Conservation (phyloP, 2,797 vertebrate genomes). For the Coregonus ussuriensis region DNA sequence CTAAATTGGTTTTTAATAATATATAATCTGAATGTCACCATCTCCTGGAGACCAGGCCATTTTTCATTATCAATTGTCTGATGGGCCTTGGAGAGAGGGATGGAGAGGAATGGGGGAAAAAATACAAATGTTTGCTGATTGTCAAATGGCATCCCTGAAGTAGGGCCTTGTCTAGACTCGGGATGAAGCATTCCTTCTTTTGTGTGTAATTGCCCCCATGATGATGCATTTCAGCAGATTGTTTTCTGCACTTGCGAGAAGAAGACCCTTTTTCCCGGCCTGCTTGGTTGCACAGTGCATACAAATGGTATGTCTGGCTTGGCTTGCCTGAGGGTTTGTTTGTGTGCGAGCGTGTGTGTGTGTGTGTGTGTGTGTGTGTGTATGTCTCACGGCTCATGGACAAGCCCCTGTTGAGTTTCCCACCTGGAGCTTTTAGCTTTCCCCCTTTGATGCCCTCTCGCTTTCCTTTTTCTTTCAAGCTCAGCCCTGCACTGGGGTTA, state of each 20-base stretch:
- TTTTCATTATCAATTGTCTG: constrained; percentile 53
- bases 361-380: constrained; percentile 12
- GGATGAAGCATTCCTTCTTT: constrained; percentile 70
- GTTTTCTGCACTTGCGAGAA: constrained; percentile 68
- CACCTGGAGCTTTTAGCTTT: constrained; percentile 55
- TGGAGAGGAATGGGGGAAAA: constrained; percentile 29
- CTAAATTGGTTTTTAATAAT: constrained; percentile 53
- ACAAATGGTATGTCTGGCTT: constrained; percentile 56
- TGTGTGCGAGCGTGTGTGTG: constrained; percentile 5
- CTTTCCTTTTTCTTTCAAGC: neutral
- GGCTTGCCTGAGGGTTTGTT: constrained; percentile 8
- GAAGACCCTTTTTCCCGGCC: constrained; percentile 64
- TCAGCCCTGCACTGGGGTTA: neutral
- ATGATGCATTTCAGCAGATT: constrained; percentile 77
- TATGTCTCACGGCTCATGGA: constrained; percentile 18
- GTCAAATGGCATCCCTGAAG: constrained; percentile 80
- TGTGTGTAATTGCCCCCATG: constrained; percentile 78
- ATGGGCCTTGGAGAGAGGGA: constrained; percentile 38
- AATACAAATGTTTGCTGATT: constrained; percentile 76
- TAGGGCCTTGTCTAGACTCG: constrained; percentile 70
- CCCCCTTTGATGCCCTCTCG: constrained; percentile 40
- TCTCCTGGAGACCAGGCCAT: constrained; percentile 41
- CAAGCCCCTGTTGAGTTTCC: constrained; percentile 46
- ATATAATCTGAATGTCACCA: constrained; percentile 42
- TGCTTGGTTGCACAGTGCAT: constrained; percentile 71